Base-by-base conservation (phyloP, 2,797 vertebrate genomes). In the Takifugu ocellatus region DNA sequence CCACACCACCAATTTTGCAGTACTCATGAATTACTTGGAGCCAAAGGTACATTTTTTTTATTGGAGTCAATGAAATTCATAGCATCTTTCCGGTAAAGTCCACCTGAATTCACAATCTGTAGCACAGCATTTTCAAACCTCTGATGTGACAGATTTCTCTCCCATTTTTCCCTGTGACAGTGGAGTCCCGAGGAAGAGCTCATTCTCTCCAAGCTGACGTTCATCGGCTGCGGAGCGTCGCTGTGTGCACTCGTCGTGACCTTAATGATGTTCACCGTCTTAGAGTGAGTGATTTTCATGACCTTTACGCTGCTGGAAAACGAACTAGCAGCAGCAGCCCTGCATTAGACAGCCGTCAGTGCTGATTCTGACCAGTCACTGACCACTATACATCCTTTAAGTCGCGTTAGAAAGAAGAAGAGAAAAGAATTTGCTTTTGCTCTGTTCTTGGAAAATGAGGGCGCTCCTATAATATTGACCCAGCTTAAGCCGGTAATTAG, bases 1-100 rank as follows among this genome's bases (percentile, higher is more conserved):
- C 84, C 92, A 93, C 77, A 93, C 92, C 59, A 93, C 92, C 60
- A 92, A 92, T 78, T 93, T 92, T 79, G 92, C 92, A 15, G 87
- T 92, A 51, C 74, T 93, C 59, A 92, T 93, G 90, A 92, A 92
- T 68, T 92, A 92, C 70, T 56, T 90, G 48, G 87, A 90, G 49
- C 61, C 84, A 1, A 80, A 88, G 88, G 90, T 92, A 81, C 7
- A 66, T 39, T 14, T 39, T 39, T 39, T 10, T 21, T 29, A 29
- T 39, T 39, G 11, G 36, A 1, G 12, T 39, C 12, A 39, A 39
- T 39, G 36, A 39, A 39, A 14, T 39, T 14, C 36, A 14, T 12
- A 39, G 14, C 11, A 33, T 33, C 10, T 33, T 11, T 11, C 8
- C 33, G 4, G 12, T 14, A 39, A 39, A 39, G 12, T 3, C 36